phyloP scores from a whole-genome alignment of 1,140 invertebrate species.

The Triops cancriformis region DNA sequence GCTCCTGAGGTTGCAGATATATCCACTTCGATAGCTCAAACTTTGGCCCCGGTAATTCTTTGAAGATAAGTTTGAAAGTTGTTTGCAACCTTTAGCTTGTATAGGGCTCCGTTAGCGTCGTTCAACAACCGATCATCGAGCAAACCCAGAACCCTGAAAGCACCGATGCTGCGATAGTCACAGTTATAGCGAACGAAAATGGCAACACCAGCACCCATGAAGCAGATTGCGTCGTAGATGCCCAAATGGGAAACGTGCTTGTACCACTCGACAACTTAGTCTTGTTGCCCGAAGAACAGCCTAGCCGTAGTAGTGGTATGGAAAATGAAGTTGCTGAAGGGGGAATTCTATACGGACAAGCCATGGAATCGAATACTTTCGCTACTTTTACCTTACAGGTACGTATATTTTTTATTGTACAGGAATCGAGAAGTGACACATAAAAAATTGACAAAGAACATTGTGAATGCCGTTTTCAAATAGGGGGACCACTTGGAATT shows the following conservation, averaged over 20 bases:
- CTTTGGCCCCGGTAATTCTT: background rate
- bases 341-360: constrained; percentile 24
- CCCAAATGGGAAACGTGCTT: background rate
- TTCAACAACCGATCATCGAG: background rate
- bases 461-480: background rate
- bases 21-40: background rate
- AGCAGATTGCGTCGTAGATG: background rate
- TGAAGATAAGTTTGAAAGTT: background rate
- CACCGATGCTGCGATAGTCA: background rate
- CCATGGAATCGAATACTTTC: constrained; percentile 31
- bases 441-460: too few species aligned
- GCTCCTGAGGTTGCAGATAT: too few species aligned
- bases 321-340: background rate
- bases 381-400: constrained; percentile 31
- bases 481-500: constrained; percentile 28
- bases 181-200: background rate
- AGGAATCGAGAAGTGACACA: too few species aligned
- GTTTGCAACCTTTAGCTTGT: background rate
- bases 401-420: too few species aligned
- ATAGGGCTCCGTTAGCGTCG: background rate
- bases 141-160: background rate
- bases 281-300: background rate
- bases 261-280: background rate
- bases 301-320: background rate
- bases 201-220: background rate